Conservation (phyloP, 2,797 vertebrate genomes). For the Sus cebifrons region DNA sequence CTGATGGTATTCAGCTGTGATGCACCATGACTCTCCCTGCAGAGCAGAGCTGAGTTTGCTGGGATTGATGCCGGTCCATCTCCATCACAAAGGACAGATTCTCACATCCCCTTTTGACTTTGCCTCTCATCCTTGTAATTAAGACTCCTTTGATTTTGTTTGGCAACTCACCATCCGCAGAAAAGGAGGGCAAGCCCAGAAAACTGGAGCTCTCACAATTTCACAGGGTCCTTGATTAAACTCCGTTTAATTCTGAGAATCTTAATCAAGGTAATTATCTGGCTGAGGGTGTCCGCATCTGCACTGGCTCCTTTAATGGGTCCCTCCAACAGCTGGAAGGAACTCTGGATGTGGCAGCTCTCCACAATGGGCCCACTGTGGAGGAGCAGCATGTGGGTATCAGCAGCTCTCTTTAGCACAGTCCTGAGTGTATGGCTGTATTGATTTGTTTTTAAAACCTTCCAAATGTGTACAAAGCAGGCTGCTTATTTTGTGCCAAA, state of each 20-base stretch:
- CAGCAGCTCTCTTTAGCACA: neutral
- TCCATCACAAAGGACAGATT: slow-evolving; percentile 43
- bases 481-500: slow-evolving; percentile 73
- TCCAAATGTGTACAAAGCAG: slow-evolving; percentile 77
- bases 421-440: slow-evolving; percentile 57
- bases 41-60: slow-evolving; percentile 19
- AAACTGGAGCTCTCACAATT: slow-evolving; percentile 74
- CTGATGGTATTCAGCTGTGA: slow-evolving; percentile 46
- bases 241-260: slow-evolving; percentile 76
- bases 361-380: slow-evolving; percentile 65
- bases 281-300: slow-evolving; percentile 20
- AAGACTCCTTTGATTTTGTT: slow-evolving; percentile 79
- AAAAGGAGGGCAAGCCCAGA: slow-evolving; percentile 61
- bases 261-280: slow-evolving; percentile 81
- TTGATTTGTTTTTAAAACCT: slow-evolving; percentile 82
- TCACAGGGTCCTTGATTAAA: slow-evolving; percentile 78
- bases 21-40: neutral
- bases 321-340: slow-evolving; percentile 72
- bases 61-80: slow-evolving; percentile 45
- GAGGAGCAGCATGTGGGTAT: fast-evolving
- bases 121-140: slow-evolving; percentile 72
- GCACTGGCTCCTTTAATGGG: slow-evolving; percentile 52
- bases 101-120: slow-evolving; percentile 77
- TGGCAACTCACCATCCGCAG: slow-evolving; percentile 70
- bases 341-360: slow-evolving; percentile 24